Evolutionary conservation across 2,797 vertebrate species (phyloP).

Genomic region (Eulemur mongoz): DNA sequence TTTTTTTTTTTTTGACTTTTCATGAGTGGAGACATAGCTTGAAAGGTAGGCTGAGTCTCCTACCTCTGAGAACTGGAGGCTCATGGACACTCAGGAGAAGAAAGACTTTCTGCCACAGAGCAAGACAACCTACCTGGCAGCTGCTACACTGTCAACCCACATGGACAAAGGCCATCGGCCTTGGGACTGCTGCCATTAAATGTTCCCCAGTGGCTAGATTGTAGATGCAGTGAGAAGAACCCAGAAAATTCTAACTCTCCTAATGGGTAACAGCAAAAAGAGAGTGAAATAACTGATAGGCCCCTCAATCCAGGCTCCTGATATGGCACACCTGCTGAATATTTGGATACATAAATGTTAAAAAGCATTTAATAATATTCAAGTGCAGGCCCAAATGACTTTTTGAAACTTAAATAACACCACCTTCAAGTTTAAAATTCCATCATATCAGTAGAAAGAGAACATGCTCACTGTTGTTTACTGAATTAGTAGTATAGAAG

Average conservation of each 20-base stretch:
- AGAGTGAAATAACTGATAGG: background rate
- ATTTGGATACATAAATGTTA: background rate
- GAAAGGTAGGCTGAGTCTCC: background rate
- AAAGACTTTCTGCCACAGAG: background rate
- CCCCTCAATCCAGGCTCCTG: background rate
- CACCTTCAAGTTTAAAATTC: conserved; percentile 1
- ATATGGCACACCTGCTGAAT: background rate
- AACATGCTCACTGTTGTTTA: background rate
- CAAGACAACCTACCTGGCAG: background rate
- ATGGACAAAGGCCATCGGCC: background rate
- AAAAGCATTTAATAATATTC: background rate
- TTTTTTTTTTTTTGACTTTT: background rate
- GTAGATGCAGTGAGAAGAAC: background rate
- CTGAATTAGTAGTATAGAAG: background rate
- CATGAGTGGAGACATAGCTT: background rate
- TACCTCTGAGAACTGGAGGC: background rate
- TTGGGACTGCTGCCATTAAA: background rate
- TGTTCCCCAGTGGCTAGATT: background rate
- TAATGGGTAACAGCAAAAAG: background rate
- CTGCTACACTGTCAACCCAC: background rate
- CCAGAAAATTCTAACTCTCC: background rate
- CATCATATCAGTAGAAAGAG: background rate
- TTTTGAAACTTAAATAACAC: background rate
- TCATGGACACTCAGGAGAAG: background rate
- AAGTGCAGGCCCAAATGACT: background rate